phyloP scores from a whole-genome alignment of 2,888 invertebrate species.

The Agapostemon virescens region DNA sequence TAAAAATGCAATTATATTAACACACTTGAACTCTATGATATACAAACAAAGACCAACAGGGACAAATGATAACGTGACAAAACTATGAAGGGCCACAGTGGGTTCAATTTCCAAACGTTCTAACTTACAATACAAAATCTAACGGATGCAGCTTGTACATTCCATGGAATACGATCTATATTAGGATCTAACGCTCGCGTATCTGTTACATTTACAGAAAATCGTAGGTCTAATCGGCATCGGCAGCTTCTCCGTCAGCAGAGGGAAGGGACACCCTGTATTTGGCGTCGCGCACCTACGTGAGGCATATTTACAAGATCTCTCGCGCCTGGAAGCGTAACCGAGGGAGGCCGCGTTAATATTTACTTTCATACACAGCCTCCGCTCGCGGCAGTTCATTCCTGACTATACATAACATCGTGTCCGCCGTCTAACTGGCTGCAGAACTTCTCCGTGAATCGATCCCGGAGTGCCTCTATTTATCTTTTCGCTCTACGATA shows the following conservation, averaged over 20 bases:
- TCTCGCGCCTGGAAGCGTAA: slow-evolving; percentile 59
- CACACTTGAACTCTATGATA: no score
- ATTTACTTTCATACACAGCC: slow-evolving; percentile 75
- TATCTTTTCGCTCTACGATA: slow-evolving; percentile 31
- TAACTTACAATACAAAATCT: no score
- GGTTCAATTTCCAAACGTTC: no score
- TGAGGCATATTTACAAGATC: slow-evolving; percentile 54
- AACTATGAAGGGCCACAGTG: no score
- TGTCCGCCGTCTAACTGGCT: slow-evolving; percentile 69
- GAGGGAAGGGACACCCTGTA: slow-evolving; percentile 5
- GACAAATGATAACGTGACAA: no score
- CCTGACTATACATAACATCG: slow-evolving; percentile 65
- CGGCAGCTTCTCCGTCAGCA: not conserved
- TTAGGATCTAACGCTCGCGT: not conserved
- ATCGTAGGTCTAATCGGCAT: not conserved
- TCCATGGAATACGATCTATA: not conserved
- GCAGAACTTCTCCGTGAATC: slow-evolving; percentile 39
- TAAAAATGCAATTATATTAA: no score
- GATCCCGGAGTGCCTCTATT: slow-evolving; percentile 30
- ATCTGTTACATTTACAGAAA: not conserved
- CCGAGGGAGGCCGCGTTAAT: slow-evolving; percentile 73
- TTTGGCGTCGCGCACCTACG: slow-evolving; percentile 51
- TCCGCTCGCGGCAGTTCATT: slow-evolving; percentile 73
- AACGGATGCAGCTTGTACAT: no score
- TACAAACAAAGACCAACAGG: no score